Base-by-base conservation (phyloP, 2,797 vertebrate genomes). In the Protonibea diacanthus region DNA sequence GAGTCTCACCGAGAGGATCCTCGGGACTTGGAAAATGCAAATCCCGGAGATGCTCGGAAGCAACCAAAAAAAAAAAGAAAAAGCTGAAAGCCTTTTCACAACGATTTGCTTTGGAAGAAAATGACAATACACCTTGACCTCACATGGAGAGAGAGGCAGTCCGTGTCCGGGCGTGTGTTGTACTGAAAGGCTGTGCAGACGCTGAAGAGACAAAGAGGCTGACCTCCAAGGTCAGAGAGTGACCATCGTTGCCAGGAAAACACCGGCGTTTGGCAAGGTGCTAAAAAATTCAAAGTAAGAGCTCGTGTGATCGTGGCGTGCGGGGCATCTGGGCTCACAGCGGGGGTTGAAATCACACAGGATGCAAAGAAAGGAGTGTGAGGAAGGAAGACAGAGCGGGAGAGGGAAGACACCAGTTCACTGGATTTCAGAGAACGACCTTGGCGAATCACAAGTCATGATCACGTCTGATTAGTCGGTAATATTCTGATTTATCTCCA, bases 291-390 rank as follows among this genome's bases (percentile, higher is more conserved):
- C 77, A 81, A 81, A 89, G 85, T 77, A 85, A 86, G 87, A 87
- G 89, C 85, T 82, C 45, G 80, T 86, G 78, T 74, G 88, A 90
- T 93, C 90, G 77, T 79, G 82, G 84, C 86, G 91, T 71, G 91
- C 71, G 76, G 86, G 90, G 90, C 95, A 94, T 94, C 92, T 96
- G 94, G 91, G 87, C 87, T 86, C 87, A 60, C 91, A 90, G 86
- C 45, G 74, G 91, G 76, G 76, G 78, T 33, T 6, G 11, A 56
- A 81, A 67, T 89, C 86, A 74, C 91, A 91, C 86, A 86, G 91
- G 92, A 92, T 86, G 74, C 65, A 75, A 42, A 65, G 52, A 71
- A 55, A 56, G 58, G 8, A 48, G 87, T 74, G 85, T 14, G 82
- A 85, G 83, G 78, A 88, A 85, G 83, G 58, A 87, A 71, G 69